phyloP scores from a whole-genome alignment of 2,113 vertebrate species.

The Scolopax mira region DNA sequence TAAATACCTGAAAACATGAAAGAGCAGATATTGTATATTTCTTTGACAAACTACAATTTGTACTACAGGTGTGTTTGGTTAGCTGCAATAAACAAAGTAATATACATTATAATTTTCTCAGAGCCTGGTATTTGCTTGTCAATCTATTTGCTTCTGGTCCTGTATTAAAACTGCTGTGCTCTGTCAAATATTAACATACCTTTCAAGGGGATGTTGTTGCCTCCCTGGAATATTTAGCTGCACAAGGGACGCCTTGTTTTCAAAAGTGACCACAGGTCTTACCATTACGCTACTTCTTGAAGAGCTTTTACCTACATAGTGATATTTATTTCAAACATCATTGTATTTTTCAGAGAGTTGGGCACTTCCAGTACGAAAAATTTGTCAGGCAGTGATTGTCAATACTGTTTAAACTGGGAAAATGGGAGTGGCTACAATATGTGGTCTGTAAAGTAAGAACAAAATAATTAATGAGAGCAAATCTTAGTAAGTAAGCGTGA shows the following conservation, averaged over 20 bases:
- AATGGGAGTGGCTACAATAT: not conserved
- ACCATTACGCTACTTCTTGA: not conserved
- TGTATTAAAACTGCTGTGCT: not conserved
- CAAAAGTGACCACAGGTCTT: not conserved
- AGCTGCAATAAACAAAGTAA: slow-evolving; percentile 44
- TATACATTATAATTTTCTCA: not conserved
- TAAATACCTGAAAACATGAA: slow-evolving; percentile 28
- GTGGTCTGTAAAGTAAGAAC: not conserved
- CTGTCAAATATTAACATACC: not conserved
- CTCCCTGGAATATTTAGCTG: not conserved
- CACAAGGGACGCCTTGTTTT: not conserved
- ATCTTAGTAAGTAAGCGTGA: not conserved
- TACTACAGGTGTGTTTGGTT: not conserved
- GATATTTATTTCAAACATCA: not conserved
- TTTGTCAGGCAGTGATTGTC: not conserved
- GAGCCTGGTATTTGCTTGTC: not conserved
- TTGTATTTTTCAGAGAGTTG: not conserved
- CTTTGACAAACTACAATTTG: not conserved
- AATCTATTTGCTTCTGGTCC: not conserved
- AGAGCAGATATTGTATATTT: not conserved
- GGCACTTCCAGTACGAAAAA: not conserved
- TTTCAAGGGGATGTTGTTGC: not conserved
- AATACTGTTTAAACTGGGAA: not conserved
- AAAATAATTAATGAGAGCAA: not conserved
- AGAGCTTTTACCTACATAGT: not conserved